Evolutionary conservation across 2,113 vertebrate species (phyloP).

Genomic region (Plestiodon gilberti): DNA sequence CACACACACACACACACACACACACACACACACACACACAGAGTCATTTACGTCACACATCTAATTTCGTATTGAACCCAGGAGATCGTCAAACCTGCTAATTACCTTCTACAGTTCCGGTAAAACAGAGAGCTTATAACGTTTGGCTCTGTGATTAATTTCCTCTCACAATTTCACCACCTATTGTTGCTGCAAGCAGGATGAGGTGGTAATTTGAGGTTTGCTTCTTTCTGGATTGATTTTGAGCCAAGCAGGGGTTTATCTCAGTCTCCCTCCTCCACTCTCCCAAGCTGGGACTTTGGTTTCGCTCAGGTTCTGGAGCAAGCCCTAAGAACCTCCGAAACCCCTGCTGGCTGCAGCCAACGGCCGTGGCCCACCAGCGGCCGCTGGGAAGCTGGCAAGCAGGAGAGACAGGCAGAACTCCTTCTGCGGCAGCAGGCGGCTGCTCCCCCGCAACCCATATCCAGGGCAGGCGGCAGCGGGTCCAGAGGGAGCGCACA

Average conservation of each 20-base stretch:
- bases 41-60: constrained; percentile 58
- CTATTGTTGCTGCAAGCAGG: background rate
- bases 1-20: background rate
- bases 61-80: constrained; percentile 52
- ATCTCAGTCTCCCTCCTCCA: background rate
- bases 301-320: background rate
- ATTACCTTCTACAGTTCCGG: constrained; percentile 62
- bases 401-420: too few species aligned
- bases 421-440: too few species aligned
- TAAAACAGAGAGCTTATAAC: constrained; percentile 51
- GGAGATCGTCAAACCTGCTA: constrained; percentile 60
- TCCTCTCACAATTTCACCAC: constrained; percentile 20
- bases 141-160: constrained; percentile 42
- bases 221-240: background rate
- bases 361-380: too few species aligned
- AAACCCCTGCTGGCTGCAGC: too few species aligned
- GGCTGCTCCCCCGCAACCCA: too few species aligned
- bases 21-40: background rate
- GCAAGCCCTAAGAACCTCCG: too few species aligned
- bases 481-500: too few species aligned
- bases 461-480: too few species aligned
- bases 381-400: too few species aligned
- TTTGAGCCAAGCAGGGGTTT: background rate
- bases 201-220: background rate
- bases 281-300: too few species aligned